Base-by-base conservation (phyloP, 2,888 invertebrate genomes). In the Tanypteryx hageni region DNA sequence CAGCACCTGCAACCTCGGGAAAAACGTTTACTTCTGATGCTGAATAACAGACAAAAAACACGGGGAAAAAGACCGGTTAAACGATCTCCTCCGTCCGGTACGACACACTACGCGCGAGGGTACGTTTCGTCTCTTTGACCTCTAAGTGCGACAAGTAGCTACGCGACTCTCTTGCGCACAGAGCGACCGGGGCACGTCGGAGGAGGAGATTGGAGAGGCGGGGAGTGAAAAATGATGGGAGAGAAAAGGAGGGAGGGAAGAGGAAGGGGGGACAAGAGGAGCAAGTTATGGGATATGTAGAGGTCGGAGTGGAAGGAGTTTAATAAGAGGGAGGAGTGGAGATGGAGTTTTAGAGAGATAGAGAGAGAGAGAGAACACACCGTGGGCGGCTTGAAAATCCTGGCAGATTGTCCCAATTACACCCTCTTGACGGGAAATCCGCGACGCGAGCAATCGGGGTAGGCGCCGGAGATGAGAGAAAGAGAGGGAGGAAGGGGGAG, bases 351-450 rank as follows among this genome's bases (percentile, higher is more conserved):
- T 61, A 18, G 61, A n/a, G 89, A 2, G 83, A 18, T 9, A 56
- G 64, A 2, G 83, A 18, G 44, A 56, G 64, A 61, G 31, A 58
- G 86, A 86, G 59, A 22, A 13, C 18, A 22, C 18, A 5, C 31
- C 59, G 59, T 31, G 85, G 22, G 84, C 56, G 84, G 84, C 61
- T 89, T 16, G 89, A 89, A 76, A 89, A 89, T 89, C 89, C 89
- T 68, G 89, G 89, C 89, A 89, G 89, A 89, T 89, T 89, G 89
- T 89, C 89, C 89, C 89, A 89, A 89, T 89, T 89, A 89, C 61
- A 64, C 31, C 86, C 61, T 89, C 86, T 64, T 44, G 89, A 89
- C 89, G 89, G 89, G 89, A 89, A 68, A 89, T 89, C 89, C 89
- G 61, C 89, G 89, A 64, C 44, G 44, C 56, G 85, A 58, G 57